Base-by-base conservation (phyloP, 2,888 invertebrate species). In the Gymnocheta viridis region DNA sequence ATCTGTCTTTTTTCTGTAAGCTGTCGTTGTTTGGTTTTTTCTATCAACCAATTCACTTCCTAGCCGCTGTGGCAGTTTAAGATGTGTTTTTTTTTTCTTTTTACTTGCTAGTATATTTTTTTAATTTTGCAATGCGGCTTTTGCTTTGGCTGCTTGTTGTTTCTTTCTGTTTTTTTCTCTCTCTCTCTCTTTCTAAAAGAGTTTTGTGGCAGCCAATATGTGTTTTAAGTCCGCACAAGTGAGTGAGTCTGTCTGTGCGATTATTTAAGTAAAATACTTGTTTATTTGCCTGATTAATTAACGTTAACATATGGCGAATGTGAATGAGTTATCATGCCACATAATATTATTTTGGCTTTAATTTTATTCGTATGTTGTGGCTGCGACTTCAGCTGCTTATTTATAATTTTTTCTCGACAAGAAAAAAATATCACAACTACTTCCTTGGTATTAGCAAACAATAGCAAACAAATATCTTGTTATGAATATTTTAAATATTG, bases 271-370 rank as follows among this genome's bases (percentile, higher is more conserved):
- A 77, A 84, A 84, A 84, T 84, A 81, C 81, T 81, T 84, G 84
- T 84, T 84, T 84, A 77, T 84, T 81, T 84, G 81, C 81, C 84
- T 84, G 81, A 84, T 84, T 84, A 84, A 84, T 84, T 84, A 84
- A 84, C 84, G 84, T 84, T 84, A 84, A 84, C 79, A 69, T 74
- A 82, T 77, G 74, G 76, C 72, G 77, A 77, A 72, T 62, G 81
- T 66, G 81, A 72, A 54, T 81, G 72, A 77, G 81, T 76, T 81
- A 77, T 72, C 67, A 81, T 77, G 80, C 67, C 70, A 60, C 67
- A 74, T 74, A 74, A 81, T 81, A 69, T 81, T 81, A 62, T 81
- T 81, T 60, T 54, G 69, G 67, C 41, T 51, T 80, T 72, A 73
- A 73, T 74, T 74, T 80, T 67, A 66, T 67, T 73, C 38, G 51